Base-by-base conservation (phyloP, 2,797 vertebrate genomes). In the Oryzias sinensis region DNA sequence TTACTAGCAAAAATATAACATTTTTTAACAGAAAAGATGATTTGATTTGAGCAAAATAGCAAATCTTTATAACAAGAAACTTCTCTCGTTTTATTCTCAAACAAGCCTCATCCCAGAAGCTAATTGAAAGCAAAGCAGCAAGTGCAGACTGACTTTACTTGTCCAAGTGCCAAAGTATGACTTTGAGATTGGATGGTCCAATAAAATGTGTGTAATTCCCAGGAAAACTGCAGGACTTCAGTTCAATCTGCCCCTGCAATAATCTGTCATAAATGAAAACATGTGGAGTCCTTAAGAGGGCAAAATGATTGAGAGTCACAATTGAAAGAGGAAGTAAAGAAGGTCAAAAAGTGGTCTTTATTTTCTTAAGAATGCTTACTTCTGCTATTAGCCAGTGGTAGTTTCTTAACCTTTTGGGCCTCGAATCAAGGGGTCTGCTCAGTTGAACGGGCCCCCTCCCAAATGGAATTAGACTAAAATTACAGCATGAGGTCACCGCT, bases 381-480 rank as follows among this genome's bases (percentile, higher is more conserved):
- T 81, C 80, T 82, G 79, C 80, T 79, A 85, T 89, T 86, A 88
- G 69, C 76, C 71, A 67, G 66, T 83, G 80, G 77, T 79, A 68
- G 76, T 80, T 79, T 85, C 77, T 80, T 86, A 86, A 90, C 80
- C 81, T 82, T 73, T 83, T 33, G 77, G 77, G 79, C 84, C 84
- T 66, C 57, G 79, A 80, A 82, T 87, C 73, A 65, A 84, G 68
- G 64, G 33, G 65, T 72, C 76, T 61, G 71, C 75, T 75, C 46
- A 17, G 63, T 59, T 37, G 67, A 70, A 50, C 70, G 14, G 11
- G 64, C 59, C 46, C 66, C 17, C 47, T 13, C 52, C 43, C 54
- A 77, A 81, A 81, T 70, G 74, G 77, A 89, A 84, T 88, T 83
- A 83, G 84, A 87, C 63, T 78, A 66, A 86, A 88, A 88, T 88